Conservation (phyloP, 2,113 vertebrate genomes). For the Hepsetus odoe region DNA sequence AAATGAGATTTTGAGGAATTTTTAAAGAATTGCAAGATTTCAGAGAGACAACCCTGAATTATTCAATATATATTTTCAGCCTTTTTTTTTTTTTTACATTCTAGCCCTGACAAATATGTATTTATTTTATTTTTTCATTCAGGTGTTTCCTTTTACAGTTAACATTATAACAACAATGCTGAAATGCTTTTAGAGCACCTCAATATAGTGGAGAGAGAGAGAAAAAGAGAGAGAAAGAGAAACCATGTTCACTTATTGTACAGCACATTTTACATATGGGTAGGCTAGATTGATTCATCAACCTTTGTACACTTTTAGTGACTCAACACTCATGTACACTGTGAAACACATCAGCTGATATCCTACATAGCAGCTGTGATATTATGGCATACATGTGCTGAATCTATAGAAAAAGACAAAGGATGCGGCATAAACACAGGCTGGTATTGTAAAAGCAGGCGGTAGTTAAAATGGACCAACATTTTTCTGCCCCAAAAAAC, state of each 20-base stretch:
- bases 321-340: conserved; percentile 38
- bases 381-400: conserved; percentile 18
- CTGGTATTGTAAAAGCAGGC: neutral
- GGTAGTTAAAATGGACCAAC: too few species aligned
- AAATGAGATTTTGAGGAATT: too few species aligned
- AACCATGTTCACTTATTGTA: conserved; percentile 49
- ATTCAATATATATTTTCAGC: conserved; percentile 45
- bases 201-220: conserved; percentile 9
- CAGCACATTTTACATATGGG: conserved; percentile 48
- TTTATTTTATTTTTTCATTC: conserved; percentile 22
- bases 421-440: neutral
- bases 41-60: conserved; percentile 34
- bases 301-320: conserved; percentile 27
- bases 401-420: neutral
- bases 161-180: conserved; percentile 55
- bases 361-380: conserved; percentile 35
- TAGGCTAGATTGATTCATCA: conserved; percentile 35
- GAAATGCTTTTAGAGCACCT: conserved; percentile 41
- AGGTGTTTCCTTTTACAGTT: conserved; percentile 50
- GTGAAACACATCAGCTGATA: conserved; percentile 41
- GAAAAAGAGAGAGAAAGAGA: conserved; percentile 3
- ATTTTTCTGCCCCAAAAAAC: neutral
- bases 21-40: conserved; percentile 13
- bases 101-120: conserved; percentile 36
- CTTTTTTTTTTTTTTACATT: conserved; percentile 34